Conservation (phyloP, 2,888 invertebrate genomes). For the Helleia helle region DNA sequence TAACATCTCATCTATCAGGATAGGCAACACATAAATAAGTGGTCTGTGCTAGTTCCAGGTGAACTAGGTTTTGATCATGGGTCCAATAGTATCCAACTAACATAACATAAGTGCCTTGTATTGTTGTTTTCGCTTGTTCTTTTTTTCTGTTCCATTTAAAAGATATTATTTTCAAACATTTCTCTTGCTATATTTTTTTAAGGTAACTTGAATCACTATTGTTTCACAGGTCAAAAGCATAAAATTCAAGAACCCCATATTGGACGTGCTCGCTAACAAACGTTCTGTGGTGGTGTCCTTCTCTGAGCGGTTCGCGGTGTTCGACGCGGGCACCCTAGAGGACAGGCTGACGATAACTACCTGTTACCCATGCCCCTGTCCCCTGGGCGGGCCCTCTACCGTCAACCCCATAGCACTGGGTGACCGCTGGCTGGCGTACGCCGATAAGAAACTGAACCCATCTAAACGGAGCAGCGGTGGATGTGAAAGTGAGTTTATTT, state of each 20-base stretch:
- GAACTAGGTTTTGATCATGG: no score
- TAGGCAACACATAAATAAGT: no score
- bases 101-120: no score
- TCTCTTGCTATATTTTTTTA: no score
- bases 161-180: no score
- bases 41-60: no score
- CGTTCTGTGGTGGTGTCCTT: slow-evolving; percentile 91
- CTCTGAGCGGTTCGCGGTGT: slow-evolving; percentile 91
- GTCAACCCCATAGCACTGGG: slow-evolving; percentile 91
- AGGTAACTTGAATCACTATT: no score
- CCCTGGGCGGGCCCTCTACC: slow-evolving; percentile 58
- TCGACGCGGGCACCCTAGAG: slow-evolving; percentile 91
- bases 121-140: no score
- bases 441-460: slow-evolving; percentile 88
- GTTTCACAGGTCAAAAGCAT: slow-evolving; percentile 83
- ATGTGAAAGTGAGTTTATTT: slow-evolving; percentile 75
- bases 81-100: no score
- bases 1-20: no score
- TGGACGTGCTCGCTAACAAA: slow-evolving; percentile 91
- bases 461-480: slow-evolving; percentile 87
- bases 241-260: slow-evolving; percentile 92
- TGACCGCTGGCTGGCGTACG: slow-evolving; percentile 87
- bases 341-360: slow-evolving; percentile 91
- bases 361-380: slow-evolving; percentile 90
- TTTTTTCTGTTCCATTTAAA: no score